Evolutionary conservation across 1,140 invertebrate genomes (phyloP), one percentile per base, ranked within the genome.

Genomic region (Globodera ellingtonae): DNA sequence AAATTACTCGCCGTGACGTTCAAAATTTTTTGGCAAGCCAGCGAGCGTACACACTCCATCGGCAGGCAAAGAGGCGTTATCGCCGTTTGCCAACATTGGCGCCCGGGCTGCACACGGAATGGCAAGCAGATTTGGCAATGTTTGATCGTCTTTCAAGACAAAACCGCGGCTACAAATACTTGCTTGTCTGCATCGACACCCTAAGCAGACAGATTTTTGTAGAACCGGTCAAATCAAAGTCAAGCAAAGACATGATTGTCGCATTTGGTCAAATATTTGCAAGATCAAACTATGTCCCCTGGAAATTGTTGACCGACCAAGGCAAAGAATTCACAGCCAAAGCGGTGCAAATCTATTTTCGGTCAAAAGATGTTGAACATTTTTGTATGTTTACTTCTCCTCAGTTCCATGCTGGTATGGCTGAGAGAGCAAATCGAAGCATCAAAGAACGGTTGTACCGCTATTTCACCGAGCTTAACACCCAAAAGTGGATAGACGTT

Each of bases 321-420:
- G 82, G 82, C 10, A 18, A 35, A 18, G 82, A 83, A 69, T 83
- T 83, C 72, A 83, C 59, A 44, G 50, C 21, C 15, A 79, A 70
- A 62, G 6, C 9, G 0, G 65, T 83, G 0, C 81, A 76, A 15
- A 21, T 7, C 4, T 86, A 70, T 46, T 86, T 86, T n/a, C 35
- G 83, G 7, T 67, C 81, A 3, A 24, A 80, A n/a, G 81, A 84
- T 15, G 72, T 83, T 13, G 35, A 46, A 8, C 35, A 70, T n/a
- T 44, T 46, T 62, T 50, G 35, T 13, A 73, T 78, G 21, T 46
- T 46, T 44, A 74, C 83, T 6, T 21, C 82, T 35, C 84, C 84
- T 3, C 24, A 10, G n/a, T 24, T 87, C 21, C 84, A 83, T 50
- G 84, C 84, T 21, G 79, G 79, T 8, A 69, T 86, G 18, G 82